Conservation (phyloP, 1,140 invertebrate species). For the Drosophila ogumai region DNA sequence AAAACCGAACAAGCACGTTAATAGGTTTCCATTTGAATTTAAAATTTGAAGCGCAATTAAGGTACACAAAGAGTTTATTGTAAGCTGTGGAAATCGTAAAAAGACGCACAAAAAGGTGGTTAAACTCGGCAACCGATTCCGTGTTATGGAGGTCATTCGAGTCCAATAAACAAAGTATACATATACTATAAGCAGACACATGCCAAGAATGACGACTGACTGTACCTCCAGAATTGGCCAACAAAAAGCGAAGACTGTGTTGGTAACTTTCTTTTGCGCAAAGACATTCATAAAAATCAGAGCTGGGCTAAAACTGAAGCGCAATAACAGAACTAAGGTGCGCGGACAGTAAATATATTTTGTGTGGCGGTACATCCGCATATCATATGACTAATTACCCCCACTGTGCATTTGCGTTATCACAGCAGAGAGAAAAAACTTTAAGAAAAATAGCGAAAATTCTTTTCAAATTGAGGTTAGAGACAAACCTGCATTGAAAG, state of each 20-base stretch:
- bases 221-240: conserved; percentile 31
- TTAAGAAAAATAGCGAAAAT: background rate
- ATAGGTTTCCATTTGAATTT: conserved; percentile 11
- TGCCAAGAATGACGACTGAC: conserved; percentile 20
- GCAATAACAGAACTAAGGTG: conserved; percentile 56
- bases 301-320: conserved; percentile 47
- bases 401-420: conserved; percentile 18
- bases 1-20: conserved; percentile 16
- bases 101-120: conserved; percentile 28
- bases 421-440: conserved; percentile 2
- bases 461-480: background rate
- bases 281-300: conserved; percentile 40
- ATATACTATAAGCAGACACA: conserved; percentile 17
- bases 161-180: conserved; percentile 20
- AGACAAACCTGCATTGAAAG: background rate
- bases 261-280: conserved; percentile 19
- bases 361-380: conserved; percentile 2
- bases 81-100: conserved; percentile 26
- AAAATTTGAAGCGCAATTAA: conserved; percentile 33
- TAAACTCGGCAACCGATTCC: conserved; percentile 33
- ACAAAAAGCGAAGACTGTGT: conserved; percentile 9
- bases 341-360: conserved; percentile 1
- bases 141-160: conserved; percentile 32
- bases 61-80: conserved; percentile 18
- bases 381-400: conserved; percentile 55